phyloP scores from a whole-genome alignment of 2,888 invertebrate species.

The Ochlodes sylvanus region DNA sequence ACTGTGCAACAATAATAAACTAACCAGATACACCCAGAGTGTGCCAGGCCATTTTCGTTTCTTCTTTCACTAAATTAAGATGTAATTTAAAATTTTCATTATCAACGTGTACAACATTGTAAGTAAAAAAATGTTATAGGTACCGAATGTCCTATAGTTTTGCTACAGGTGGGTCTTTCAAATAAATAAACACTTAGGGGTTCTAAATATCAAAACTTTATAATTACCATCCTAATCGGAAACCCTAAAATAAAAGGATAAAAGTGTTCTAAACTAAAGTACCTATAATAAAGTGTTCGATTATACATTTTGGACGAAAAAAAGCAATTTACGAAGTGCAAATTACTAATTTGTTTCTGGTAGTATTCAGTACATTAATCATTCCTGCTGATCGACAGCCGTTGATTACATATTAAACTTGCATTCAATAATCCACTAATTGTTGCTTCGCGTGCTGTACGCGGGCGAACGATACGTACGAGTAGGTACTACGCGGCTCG shows the following conservation, averaged over 20 bases:
- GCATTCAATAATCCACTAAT: slow-evolving; percentile 72
- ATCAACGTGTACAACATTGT: no score
- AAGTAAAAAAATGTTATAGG: no score
- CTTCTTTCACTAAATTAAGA: no score
- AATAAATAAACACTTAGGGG: no score
- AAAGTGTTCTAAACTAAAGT: no score
- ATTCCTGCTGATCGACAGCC: slow-evolving; percentile 62
- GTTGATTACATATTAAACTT: slow-evolving; percentile 71
- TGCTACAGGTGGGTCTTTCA: no score
- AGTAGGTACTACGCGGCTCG: not conserved
- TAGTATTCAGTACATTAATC: slow-evolving; percentile 56
- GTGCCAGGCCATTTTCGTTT: not conserved
- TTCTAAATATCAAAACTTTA: no score
- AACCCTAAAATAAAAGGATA: no score
- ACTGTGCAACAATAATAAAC: slow-evolving; percentile 61
- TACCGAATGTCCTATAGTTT: no score
- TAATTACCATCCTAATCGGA: no score
- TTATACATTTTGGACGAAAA: slow-evolving; percentile 30
- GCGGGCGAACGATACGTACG: slow-evolving; percentile 54
- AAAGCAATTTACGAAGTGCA: slow-evolving; percentile 32
- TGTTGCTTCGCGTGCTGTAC: slow-evolving; percentile 67
- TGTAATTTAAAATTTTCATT: no score
- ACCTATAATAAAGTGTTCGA: not conserved
- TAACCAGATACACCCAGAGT: slow-evolving; percentile 38
- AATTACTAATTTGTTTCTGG: slow-evolving; percentile 35